These are phyloP conservation scores for Syngnathus acus DNA, from an alignment of 2,797 vertebrate species.

Conservation along the genomic window DNA sequence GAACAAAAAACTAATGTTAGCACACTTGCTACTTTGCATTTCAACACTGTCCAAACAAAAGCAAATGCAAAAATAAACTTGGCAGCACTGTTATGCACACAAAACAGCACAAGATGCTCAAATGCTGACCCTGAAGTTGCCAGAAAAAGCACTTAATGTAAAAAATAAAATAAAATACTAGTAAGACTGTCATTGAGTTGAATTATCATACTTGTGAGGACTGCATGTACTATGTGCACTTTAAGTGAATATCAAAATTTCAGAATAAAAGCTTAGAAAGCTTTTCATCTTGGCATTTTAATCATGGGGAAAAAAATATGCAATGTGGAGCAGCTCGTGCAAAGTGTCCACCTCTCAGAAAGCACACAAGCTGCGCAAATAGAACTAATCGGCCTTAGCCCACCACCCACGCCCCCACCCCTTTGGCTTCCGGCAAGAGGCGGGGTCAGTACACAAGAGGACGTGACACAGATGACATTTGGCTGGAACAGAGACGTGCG, in stretches of 20 bases:
- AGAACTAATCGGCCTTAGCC: constrained; percentile 11
- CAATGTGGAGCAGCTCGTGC: constrained; percentile 64
- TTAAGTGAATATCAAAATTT: neutral
- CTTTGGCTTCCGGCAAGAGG: neutral
- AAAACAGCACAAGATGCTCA: constrained; percentile 1
- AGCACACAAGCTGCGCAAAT: constrained; percentile 63
- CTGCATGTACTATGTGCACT: neutral
- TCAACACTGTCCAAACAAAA: too few species aligned
- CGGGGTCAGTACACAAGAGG: too few species aligned
- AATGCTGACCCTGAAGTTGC: neutral
- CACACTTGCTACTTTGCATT: too few species aligned
- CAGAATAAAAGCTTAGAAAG: neutral
- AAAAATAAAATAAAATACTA: too few species aligned
- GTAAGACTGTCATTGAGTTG: too few species aligned
- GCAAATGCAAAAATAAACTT: too few species aligned
- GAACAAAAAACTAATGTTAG: too few species aligned
- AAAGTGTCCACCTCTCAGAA: constrained; percentile 54
- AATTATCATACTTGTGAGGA: neutral
- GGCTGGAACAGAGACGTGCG: constrained; percentile 69
- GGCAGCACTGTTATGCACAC: too few species aligned
- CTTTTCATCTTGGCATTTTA: neutral
- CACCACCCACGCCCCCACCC: neutral
- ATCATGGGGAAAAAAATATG: constrained; percentile 28
- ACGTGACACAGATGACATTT: constrained; percentile 33
- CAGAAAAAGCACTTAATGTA: too few species aligned